Conservation (phyloP, 2,797 vertebrate genomes). For the Cossypha dichroa region DNA sequence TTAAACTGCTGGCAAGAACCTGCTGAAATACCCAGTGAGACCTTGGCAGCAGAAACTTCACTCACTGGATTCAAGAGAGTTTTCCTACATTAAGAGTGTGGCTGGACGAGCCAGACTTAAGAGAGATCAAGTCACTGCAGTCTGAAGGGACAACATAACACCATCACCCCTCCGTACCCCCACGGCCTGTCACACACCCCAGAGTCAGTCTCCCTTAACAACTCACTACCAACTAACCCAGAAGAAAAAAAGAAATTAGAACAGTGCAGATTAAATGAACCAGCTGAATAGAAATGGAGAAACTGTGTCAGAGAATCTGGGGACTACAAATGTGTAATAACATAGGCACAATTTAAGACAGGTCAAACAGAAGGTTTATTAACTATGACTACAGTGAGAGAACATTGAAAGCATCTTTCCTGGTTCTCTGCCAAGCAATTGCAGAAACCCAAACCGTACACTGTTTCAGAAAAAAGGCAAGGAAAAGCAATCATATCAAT, state of each 20-base stretch:
- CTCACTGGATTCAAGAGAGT: neutral
- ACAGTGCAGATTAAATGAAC: neutral
- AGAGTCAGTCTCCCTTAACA: neutral
- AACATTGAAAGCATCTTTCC: neutral
- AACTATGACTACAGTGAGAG: neutral
- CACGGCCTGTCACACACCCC: accelerated
- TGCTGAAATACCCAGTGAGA: neutral
- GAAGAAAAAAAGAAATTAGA: neutral
- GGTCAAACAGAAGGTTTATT: neutral
- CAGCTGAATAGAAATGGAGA: neutral
- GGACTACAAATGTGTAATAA: neutral
- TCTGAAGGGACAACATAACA: neutral
- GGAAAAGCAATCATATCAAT: neutral
- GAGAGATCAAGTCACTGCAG: neutral
- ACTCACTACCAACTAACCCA: neutral
- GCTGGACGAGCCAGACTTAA: neutral
- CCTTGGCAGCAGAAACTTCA: neutral
- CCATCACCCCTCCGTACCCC: neutral
- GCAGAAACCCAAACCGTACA: neutral
- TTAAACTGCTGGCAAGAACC: neutral
- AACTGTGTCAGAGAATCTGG: neutral
- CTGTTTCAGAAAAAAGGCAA: neutral
- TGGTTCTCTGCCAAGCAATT: neutral
- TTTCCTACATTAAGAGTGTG: neutral
- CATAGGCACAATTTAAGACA: neutral